Conservation (phyloP, 2,888 invertebrate genomes). For the Tachystola acroxantha region DNA sequence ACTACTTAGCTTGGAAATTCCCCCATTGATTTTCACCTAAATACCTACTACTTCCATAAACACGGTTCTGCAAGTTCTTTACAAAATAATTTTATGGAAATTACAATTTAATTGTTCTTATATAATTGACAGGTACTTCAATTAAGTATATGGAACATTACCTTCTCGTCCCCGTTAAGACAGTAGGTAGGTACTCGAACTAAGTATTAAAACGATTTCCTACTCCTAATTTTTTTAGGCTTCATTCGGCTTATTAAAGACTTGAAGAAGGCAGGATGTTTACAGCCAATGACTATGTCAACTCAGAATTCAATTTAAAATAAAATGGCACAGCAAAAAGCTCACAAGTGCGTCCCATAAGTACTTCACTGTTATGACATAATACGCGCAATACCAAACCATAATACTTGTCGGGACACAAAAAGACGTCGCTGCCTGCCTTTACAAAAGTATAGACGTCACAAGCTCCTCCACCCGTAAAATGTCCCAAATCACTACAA, state of each 20-base stretch:
- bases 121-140: no score
- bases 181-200: no score
- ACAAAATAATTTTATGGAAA: not conserved
- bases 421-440: slow-evolving; percentile 66
- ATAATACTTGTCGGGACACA: slow-evolving; percentile 58
- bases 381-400: slow-evolving; percentile 72
- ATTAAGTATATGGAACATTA: no score
- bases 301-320: slow-evolving; percentile 68
- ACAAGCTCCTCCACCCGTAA: slow-evolving; percentile 71
- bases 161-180: no score
- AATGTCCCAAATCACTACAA: slow-evolving; percentile 74
- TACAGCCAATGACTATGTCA: slow-evolving; percentile 65
- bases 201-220: no score
- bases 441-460: slow-evolving; percentile 62
- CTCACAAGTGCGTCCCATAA: slow-evolving; percentile 46
- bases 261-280: slow-evolving; percentile 66
- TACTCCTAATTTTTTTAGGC: slow-evolving; percentile 10
- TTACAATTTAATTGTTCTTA: not conserved
- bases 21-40: no score
- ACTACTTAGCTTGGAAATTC: no score
- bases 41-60: no score
- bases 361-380: slow-evolving; percentile 75
- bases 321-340: slow-evolving; percentile 60
- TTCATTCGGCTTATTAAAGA: slow-evolving; percentile 34
- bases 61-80: no score